Conservation (phyloP, 2,888 invertebrate genomes). For the Metellina segmentata region DNA sequence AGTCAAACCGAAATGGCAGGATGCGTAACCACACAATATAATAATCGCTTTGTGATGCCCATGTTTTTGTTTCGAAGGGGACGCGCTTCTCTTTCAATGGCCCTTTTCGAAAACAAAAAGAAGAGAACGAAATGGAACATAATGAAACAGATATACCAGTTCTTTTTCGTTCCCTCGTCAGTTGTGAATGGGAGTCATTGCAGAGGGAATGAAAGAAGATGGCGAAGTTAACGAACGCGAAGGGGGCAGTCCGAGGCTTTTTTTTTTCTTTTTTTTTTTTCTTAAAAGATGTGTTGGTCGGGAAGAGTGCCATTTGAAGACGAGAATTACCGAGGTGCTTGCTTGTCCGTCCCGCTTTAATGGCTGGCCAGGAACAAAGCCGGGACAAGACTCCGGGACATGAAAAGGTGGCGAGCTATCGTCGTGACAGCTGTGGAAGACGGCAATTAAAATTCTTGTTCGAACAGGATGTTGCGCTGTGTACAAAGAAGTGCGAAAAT, state of each 20-base stretch:
- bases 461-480: constrained; percentile 51
- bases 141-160: constrained; percentile 67
- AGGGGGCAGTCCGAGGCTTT: not conserved
- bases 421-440: constrained; percentile 69
- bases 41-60: constrained; percentile 72
- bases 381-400: constrained; percentile 34
- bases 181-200: constrained; percentile 34
- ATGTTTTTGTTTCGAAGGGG: constrained; percentile 66
- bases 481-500: no score
- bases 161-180: constrained; percentile 15
- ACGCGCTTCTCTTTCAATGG: constrained; percentile 7
- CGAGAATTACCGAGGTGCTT: constrained; percentile 23
- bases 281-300: constrained; percentile 45
- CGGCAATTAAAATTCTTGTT: constrained; percentile 58
- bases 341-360: constrained; percentile 4
- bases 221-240: constrained; percentile 48
- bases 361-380: constrained; percentile 55
- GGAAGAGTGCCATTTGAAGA: not conserved
- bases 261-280: constrained; percentile 27
- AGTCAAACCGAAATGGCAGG: constrained; percentile 68
- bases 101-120: not conserved
- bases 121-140: constrained; percentile 38
- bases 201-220: not conserved
- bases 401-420: constrained; percentile 28
- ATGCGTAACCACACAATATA: constrained; percentile 59